phyloP scores from a whole-genome alignment of 2,113 vertebrate species.

The Axis porcinus region DNA sequence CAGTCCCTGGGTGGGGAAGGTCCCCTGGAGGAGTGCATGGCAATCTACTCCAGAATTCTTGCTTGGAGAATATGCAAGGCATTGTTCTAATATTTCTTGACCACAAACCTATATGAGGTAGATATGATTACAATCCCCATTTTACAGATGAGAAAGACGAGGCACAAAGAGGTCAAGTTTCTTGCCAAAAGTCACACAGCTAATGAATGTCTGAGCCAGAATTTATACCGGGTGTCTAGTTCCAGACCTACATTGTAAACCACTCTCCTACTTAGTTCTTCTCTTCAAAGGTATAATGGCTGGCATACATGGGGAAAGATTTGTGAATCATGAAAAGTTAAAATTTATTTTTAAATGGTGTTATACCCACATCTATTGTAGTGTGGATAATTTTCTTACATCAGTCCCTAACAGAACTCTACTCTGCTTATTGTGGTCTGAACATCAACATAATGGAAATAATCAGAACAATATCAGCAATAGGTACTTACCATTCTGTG shows the following conservation, averaged over 20 bases:
- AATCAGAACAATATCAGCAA: neutral
- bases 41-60: neutral
- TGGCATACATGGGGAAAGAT: neutral
- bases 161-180: neutral
- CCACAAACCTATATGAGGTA: neutral
- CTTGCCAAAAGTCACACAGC: neutral
- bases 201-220: neutral
- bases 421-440: neutral
- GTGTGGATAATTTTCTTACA: neutral
- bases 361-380: neutral
- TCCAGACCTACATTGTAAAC: neutral
- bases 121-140: neutral
- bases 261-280: neutral
- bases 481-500: neutral
- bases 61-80: neutral
- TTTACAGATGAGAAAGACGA: neutral
- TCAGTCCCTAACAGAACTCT: neutral
- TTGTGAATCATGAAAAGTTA: neutral
- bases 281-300: neutral
- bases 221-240: neutral
- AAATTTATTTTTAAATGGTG: neutral
- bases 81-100: neutral
- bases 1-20: neutral
- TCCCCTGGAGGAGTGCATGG: neutral
- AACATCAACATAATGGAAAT: neutral